A percentile compares a stretch with the other conserved stretches of the same genome.
phyloP scores from a whole-genome alignment of 2,888 invertebrate species.

The Neria commutata region DNA sequence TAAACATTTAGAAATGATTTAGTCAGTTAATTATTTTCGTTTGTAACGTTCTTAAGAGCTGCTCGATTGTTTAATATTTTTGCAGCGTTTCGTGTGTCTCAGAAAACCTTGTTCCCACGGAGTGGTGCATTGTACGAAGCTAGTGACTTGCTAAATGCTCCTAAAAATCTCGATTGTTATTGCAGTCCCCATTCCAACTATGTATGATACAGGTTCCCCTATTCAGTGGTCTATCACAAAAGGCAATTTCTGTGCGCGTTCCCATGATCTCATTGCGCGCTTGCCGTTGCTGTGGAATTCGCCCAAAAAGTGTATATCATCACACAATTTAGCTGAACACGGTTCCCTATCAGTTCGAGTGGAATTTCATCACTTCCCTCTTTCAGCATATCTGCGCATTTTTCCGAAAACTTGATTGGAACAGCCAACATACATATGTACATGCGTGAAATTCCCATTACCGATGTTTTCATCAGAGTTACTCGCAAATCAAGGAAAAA shows the following conservation, averaged over 20 bases:
- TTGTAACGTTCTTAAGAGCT: constrained; percentile 50
- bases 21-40: constrained; percentile 21
- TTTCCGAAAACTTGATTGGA: background rate
- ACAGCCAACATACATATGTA: background rate
- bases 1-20: constrained; percentile 13
- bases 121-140: background rate
- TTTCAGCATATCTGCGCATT: no score
- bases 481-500: constrained; percentile 22
- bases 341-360: no score
- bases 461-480: background rate
- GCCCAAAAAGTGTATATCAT: no score
- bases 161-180: background rate
- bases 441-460: background rate
- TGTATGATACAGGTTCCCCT: no score
- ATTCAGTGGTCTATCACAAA: no score
- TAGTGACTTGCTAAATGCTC: background rate
- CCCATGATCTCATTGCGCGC: no score
- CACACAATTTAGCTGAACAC: no score
- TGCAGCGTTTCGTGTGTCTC: constrained; percentile 46
- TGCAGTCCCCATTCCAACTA: background rate
- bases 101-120: constrained; percentile 9
- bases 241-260: no score
- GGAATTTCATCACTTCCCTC: no score
- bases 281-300: no score
- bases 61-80: constrained; percentile 28